Conservation (phyloP, 2,888 invertebrate genomes). For the Temnothorax rugatulus region DNA sequence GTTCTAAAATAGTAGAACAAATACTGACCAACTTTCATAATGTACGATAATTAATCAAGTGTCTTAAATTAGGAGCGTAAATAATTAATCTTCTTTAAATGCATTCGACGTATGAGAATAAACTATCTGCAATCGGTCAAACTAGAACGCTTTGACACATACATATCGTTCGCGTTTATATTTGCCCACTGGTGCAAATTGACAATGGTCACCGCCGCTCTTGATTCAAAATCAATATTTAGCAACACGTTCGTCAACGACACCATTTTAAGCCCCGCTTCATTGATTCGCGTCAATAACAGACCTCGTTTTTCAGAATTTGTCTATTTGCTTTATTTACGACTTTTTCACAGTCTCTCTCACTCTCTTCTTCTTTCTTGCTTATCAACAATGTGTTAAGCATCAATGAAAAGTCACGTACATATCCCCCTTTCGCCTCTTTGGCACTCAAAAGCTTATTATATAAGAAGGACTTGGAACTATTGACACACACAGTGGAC, state of each 20-base stretch:
- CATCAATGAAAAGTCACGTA: neutral
- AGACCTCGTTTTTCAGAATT: constrained; percentile 4
- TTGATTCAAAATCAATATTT: constrained; percentile 39
- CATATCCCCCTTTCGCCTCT: neutral
- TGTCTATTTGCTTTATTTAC: neutral
- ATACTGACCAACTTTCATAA: neutral
- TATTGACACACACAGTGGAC: constrained; percentile 43
- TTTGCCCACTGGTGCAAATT: neutral
- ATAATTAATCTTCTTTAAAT: constrained; percentile 25
- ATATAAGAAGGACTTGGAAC: constrained; percentile 21
- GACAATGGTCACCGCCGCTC: neutral
- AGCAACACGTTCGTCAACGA: constrained; percentile 14
- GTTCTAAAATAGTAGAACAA: neutral
- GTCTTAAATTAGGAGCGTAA: constrained; percentile 12
- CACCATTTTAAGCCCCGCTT: constrained; percentile 6
- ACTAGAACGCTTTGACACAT: neutral
- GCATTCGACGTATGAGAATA: neutral
- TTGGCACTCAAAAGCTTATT: constrained; percentile 41
- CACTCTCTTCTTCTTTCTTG: neutral
- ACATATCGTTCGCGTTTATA: constrained; percentile 20
- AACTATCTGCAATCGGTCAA: neutral
- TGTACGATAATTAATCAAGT: neutral
- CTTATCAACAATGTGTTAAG: neutral
- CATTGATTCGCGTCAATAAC: constrained; percentile 14
- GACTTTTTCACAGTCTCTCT: neutral